phyloP scores from a whole-genome alignment of 2,888 invertebrate genomes.

The Eristalinus aeneus region DNA sequence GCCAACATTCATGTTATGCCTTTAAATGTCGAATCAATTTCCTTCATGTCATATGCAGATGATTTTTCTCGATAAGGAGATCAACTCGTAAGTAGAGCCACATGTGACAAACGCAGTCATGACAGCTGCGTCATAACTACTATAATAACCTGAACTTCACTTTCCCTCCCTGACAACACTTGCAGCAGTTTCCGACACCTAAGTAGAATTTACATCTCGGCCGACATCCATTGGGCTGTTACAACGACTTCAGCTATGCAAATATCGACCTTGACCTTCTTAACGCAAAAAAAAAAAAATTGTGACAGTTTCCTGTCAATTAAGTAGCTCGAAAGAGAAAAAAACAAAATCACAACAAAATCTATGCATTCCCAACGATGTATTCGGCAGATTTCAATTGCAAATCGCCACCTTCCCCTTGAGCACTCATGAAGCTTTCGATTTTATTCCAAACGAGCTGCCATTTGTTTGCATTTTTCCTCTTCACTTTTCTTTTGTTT shows the following conservation, averaged over 20 bases:
- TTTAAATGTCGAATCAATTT: neutral
- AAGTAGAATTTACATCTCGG: neutral
- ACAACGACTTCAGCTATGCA: neutral
- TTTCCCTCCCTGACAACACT: neutral
- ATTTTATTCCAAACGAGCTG: conserved; percentile 18
- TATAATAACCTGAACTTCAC: neutral
- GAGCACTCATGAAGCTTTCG: neutral
- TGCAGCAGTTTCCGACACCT: neutral
- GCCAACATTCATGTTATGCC: no score
- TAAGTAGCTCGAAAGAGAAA: neutral
- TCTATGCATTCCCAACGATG: neutral
- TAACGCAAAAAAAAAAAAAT: neutral
- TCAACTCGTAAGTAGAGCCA: neutral
- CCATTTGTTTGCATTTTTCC: neutral
- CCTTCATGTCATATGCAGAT: no score
- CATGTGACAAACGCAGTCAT: neutral
- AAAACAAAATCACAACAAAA: neutral
- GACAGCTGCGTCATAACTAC: neutral
- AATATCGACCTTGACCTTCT: conserved; percentile 37
- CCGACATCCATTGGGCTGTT: neutral
- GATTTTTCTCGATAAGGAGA: neutral
- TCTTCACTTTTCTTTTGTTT: neutral
- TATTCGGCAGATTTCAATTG: neutral
- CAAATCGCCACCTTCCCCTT: neutral
- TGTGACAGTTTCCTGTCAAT: conserved; percentile 11